phyloP scores from a whole-genome alignment of 2,113 vertebrate genomes.

The Tetrax tetrax region DNA sequence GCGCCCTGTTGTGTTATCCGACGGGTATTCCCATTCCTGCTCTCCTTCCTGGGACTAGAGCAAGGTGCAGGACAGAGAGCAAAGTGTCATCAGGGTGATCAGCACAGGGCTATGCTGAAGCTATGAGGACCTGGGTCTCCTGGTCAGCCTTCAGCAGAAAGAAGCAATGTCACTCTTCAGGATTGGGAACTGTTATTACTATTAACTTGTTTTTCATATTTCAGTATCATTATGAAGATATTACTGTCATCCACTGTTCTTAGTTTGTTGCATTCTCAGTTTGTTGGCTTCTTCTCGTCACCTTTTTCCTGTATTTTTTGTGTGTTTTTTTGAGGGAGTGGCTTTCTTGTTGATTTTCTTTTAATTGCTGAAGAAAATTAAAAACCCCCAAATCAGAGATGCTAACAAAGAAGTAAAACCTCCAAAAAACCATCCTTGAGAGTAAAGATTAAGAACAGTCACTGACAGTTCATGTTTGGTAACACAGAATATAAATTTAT shows the following conservation, averaged over 20 bases:
- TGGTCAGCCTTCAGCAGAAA: background rate
- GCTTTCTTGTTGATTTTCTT: background rate
- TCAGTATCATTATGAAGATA: background rate
- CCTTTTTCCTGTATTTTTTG: accelerated
- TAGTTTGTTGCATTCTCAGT: background rate
- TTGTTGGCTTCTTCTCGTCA: background rate
- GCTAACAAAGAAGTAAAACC: background rate
- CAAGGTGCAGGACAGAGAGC: background rate
- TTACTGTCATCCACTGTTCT: background rate
- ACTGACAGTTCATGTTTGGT: background rate
- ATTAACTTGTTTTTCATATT: background rate
- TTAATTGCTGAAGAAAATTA: background rate
- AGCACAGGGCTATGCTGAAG: accelerated
- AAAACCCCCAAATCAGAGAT: background rate
- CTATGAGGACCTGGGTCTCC: background rate
- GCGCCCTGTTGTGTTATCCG: too few relatives aligned
- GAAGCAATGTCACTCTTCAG: background rate
- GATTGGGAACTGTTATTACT: background rate
- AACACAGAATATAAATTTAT: background rate
- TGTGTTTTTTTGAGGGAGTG: accelerated
- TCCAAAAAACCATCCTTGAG: background rate
- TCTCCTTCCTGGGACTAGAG: background rate
- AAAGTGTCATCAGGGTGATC: accelerated
- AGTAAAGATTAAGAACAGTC: background rate
- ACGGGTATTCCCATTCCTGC: background rate